phyloP scores from a whole-genome alignment of 2,797 vertebrate species.

The Vipera ursinii region DNA sequence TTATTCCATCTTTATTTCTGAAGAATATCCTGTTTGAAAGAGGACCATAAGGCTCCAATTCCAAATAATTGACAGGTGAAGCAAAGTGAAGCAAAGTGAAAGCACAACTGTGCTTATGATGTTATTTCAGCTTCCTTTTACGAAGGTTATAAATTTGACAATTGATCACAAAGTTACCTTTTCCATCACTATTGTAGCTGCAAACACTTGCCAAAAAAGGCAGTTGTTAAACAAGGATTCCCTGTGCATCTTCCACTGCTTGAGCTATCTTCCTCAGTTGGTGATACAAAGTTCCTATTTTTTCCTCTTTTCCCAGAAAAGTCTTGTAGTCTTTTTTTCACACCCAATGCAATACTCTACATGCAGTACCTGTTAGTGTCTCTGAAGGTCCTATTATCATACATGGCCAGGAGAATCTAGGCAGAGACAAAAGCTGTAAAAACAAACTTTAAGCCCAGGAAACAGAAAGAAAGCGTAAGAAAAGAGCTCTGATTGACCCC shows the following conservation, averaged over 20 bases:
- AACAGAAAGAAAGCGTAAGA: not conserved
- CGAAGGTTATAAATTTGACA: not conserved
- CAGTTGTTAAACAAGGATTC: not conserved
- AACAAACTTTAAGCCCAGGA: not conserved
- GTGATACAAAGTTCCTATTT: not conserved
- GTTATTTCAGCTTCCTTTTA: not conserved
- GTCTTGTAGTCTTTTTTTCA: not conserved
- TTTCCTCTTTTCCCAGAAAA: not conserved
- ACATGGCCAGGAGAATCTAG: not conserved
- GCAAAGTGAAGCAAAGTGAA: not conserved
- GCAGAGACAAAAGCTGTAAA: not conserved
- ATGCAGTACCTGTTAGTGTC: not conserved
- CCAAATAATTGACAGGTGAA: not conserved
- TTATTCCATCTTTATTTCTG: not conserved
- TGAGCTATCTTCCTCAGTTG: not conserved
- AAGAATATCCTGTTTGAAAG: not conserved
- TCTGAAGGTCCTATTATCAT: not conserved
- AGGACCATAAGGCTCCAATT: not conserved
- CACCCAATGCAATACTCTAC: not conserved
- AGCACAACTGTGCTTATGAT: not conserved
- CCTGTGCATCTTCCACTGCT: not conserved
- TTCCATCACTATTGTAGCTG: not conserved
- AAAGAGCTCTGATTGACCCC: not conserved
- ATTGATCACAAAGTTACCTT: not conserved
- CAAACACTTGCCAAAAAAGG: not conserved